A percentile compares a stretch with the other conserved stretches of the same genome.
phyloP scores from a whole-genome alignment of 2,113 vertebrate species.

The Leptobrachium leishanense region DNA sequence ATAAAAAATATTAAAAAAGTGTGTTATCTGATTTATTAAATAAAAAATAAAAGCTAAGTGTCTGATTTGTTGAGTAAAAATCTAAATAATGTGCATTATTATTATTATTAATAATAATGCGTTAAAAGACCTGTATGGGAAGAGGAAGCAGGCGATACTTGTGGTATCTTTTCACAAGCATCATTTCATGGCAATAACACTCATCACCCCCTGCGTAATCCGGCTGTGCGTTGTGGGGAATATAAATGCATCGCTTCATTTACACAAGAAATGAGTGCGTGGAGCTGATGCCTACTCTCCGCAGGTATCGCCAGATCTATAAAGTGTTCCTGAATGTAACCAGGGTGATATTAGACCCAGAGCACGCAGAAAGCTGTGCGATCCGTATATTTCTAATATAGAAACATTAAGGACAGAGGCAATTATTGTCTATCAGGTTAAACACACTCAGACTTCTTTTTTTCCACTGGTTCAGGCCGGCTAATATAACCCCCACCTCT shows the following conservation, averaged over 20 bases:
- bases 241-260: slow-evolving; percentile 11
- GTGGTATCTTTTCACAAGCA: background rate
- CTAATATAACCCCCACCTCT: no score
- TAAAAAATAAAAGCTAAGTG: no score
- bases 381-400: background rate
- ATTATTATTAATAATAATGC: no score
- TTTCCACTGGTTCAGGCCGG: no score
- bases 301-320: slow-evolving; percentile 19
- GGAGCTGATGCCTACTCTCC: background rate
- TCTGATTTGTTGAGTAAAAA: no score
- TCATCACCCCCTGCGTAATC: slow-evolving; percentile 17
- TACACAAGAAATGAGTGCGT: slow-evolving; percentile 6
- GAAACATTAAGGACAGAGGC: no score
- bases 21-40: no score
- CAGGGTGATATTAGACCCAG: background rate
- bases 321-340: slow-evolving; percentile 1
- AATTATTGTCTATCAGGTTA: no score
- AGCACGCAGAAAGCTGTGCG: background rate
- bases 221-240: slow-evolving; percentile 34
- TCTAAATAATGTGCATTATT: no score
- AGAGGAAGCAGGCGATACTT: background rate
- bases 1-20: no score
- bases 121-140: no score
- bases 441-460: no score
- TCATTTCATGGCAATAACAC: slow-evolving; percentile 11